Conservation (phyloP, 2,888 invertebrate genomes). For the Eupithecia inturbata region DNA sequence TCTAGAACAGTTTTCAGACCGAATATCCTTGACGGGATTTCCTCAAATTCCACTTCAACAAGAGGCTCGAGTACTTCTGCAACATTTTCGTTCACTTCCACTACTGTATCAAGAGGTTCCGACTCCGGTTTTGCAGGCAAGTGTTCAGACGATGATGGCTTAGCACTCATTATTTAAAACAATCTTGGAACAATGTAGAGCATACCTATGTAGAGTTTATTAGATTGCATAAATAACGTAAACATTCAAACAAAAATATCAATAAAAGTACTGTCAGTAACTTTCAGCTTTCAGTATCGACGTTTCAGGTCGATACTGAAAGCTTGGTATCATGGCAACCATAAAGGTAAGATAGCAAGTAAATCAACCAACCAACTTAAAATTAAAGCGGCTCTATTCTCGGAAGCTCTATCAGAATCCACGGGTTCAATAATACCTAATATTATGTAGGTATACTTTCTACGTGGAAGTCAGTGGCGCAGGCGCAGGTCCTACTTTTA, state of each 20-base stretch:
- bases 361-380: no score
- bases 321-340: slow-evolving; percentile 28
- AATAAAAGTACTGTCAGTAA: not conserved
- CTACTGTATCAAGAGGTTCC: slow-evolving; percentile 66
- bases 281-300: not conserved
- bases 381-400: no score
- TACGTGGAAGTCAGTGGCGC: no score
- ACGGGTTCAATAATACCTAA: no score
- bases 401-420: no score
- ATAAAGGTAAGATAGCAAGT: no score
- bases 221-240: not conserved
- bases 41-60: slow-evolving; percentile 63
- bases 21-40: slow-evolving; percentile 72
- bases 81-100: slow-evolving; percentile 74
- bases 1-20: slow-evolving; percentile 63
- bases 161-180: slow-evolving; percentile 48
- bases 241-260: not conserved
- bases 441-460: no score
- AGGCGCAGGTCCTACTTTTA: no score
- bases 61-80: slow-evolving; percentile 65
- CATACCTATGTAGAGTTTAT: no score
- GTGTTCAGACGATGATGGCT: slow-evolving; percentile 48
- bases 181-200: not conserved
- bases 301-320: slow-evolving; percentile 24
- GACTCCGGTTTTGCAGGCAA: slow-evolving; percentile 54